Percentiles rank a stretch among this genome's conserved stretches.
phyloP scores from a whole-genome alignment of 2,113 vertebrate species.

The Ovibos moschatus region DNA sequence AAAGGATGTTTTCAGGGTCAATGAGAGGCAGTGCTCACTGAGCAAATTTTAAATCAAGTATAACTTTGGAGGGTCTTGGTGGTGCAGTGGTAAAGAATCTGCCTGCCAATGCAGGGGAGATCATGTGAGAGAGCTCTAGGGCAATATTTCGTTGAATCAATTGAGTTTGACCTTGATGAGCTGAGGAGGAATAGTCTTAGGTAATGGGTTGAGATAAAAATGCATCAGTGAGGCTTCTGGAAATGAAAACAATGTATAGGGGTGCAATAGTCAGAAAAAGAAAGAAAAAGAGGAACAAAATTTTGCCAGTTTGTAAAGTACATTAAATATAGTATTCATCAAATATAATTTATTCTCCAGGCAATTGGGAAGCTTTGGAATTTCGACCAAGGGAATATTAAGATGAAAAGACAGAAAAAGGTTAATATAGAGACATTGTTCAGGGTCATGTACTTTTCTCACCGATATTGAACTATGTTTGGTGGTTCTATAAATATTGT shows the following conservation, averaged over 20 bases:
- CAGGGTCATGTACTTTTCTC: not conserved
- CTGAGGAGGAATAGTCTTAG: not conserved
- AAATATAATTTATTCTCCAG: not conserved
- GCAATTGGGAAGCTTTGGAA: not conserved
- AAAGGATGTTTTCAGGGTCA: not conserved
- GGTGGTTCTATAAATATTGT: not conserved
- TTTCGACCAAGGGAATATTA: not conserved
- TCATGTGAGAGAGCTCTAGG: not conserved
- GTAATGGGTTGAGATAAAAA: not conserved
- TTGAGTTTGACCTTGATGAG: not conserved
- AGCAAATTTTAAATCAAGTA: not conserved
- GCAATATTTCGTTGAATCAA: not conserved
- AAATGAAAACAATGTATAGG: not conserved
- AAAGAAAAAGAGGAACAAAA: not conserved
- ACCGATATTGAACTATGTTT: not conserved
- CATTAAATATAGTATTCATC: not conserved
- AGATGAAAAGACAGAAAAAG: not conserved
- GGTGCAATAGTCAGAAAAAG: not conserved
- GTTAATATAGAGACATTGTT: not conserved
- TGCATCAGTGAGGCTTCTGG: not conserved
- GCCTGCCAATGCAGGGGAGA: not conserved
- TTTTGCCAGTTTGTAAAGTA: not conserved
- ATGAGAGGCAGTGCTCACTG: not conserved
- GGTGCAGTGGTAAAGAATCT: not conserved
- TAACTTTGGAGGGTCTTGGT: not conserved